A percentile compares a stretch with the other conserved stretches of the same genome.
These are phyloP conservation scores for Corbicula japonica DNA, from an alignment of 2,888 invertebrate genomes.

Conservation along the genomic window DNA sequence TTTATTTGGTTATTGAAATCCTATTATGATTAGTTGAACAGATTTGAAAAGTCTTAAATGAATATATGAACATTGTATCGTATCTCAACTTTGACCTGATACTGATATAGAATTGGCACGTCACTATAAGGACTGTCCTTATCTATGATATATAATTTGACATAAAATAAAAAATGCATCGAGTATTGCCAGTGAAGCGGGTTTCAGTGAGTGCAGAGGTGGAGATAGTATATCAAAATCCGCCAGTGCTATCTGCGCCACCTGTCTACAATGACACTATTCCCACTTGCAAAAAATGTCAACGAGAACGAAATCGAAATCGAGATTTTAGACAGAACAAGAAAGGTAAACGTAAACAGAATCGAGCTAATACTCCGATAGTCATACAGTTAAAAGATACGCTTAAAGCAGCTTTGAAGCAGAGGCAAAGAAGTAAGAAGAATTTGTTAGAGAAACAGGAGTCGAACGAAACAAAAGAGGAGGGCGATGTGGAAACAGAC, in stretches of 20 bases:
- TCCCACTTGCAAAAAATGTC: constrained; percentile 82
- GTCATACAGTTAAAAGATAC: constrained; percentile 82
- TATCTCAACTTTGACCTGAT: no score
- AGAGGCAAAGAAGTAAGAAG: constrained; percentile 73
- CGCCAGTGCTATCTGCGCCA: constrained; percentile 31
- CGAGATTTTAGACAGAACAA: constrained; percentile 60
- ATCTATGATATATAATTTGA: no score
- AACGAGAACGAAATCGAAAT: constrained; percentile 75
- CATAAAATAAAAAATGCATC: constrained; percentile 36
- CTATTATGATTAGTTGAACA: no score
- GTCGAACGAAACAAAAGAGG: constrained; percentile 56
- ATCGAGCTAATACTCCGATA: constrained; percentile 80
- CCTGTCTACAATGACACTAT: constrained; percentile 24
- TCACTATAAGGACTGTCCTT: no score
- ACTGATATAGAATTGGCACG: no score
- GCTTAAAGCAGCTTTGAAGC: constrained; percentile 75
- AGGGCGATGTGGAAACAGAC: constrained; percentile 59
- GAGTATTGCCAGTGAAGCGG: constrained; percentile 65
- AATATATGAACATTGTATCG: no score
- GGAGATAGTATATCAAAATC: constrained; percentile 80
- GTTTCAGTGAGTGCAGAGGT: constrained; percentile 77
- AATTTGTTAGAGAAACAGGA: constrained; percentile 62
- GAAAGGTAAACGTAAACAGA: constrained; percentile 68
- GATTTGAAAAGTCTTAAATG: no score
- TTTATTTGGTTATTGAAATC: no score